Base-by-base conservation (phyloP, 2,113 vertebrate species). In the Otolemur garnettii region DNA sequence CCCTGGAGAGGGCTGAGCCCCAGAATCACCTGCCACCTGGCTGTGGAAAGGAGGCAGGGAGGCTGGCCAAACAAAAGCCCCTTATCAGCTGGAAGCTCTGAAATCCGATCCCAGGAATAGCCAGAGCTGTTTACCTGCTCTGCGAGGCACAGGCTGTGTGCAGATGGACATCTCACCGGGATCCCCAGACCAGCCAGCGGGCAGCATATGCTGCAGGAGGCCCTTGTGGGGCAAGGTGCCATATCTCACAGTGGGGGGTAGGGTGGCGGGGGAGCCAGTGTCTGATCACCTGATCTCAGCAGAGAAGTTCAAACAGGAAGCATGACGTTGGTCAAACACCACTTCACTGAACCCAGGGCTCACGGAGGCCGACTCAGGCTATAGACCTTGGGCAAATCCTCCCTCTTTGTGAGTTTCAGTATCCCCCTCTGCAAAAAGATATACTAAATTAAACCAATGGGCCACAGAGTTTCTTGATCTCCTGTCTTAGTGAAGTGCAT, bases 91-190 rank as follows among this genome's bases (percentile, higher is more conserved):
- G 64, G 42, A 35, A 87, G 86, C 83, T 68, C 88, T 94, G 97
- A 97, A 97, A 98, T 26, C 69, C 30, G 93, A 97, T 50, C 77
- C 80, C 24, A 7, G 64, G 35, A 69, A 72, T 55, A 96, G 87
- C 71, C 59, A 42, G 82, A 86, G 88, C 68, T 19, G 86, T 57
- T 97, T 96, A 89, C 84, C 95, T 86, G 96, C 7, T 97, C 94
- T 33, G 77, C 2, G 22, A 33, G 71, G 80, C 14, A 30, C 4
- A 79, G 82, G 28, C 3, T 38, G 2, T 8, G 57, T 17, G 8
- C 96, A 55, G 98, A 96, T n/a, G 85, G 95, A 24, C 64, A 30
- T 26, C 35, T 50, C 21, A 0, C 17, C 0, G 45, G 92, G 90
- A 69, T 4, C 12, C 60, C 62, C n/a, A 87, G 87, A 14, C 55